Evolutionary conservation across 2,113 vertebrate species (phyloP), one percentile per base, ranked within the genome.

Genomic region (Astur gentilis): DNA sequence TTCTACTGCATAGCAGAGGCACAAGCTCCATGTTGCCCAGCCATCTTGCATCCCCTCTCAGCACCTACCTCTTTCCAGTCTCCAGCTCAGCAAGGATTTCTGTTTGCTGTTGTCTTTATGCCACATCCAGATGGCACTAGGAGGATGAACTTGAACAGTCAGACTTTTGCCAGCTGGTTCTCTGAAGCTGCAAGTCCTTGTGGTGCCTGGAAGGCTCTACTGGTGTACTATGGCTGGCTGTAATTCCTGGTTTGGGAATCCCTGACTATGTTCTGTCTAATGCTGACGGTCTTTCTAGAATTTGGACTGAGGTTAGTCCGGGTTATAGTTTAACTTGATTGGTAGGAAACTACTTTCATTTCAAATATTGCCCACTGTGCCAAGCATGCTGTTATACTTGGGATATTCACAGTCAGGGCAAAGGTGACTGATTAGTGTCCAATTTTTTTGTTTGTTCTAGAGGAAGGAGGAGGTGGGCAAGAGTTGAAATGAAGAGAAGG

Each of bases 311-410:
- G n/a, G 26, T n/a, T 80, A 89, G n/a, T 40, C 62, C 25, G 26
- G 76, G 79, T 96, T 96, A 81, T 62, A 96, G 76, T 94, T 96
- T 97, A 97, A 97, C 88, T 80, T 49, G 58, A 80, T 80, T 93
- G 93, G 93, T 86, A 96, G 86, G 93, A 96, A 93, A 42, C 69
- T 80, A 38, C 27, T 92, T 93, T 88, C 45, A 52, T 90, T 73
- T 64, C 60, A 87, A 87, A 71, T 93, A 77, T 15, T 77, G 64
- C 45, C 62, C 29, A 8, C 62, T 80, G 49, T 6, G 19, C 83
- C 83, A 83, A 87, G 65, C 47, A 50, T 6, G 6, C 38, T 44
- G 52, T 83, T 42, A 55, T 16, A 57, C 76, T 27, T 65, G 47
- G 67, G 38, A 26, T 66, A 77, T 34, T 87, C 70, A 80, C 49